phyloP scores from a whole-genome alignment of 2,888 invertebrate genomes.

The Deroplatys truncata region DNA sequence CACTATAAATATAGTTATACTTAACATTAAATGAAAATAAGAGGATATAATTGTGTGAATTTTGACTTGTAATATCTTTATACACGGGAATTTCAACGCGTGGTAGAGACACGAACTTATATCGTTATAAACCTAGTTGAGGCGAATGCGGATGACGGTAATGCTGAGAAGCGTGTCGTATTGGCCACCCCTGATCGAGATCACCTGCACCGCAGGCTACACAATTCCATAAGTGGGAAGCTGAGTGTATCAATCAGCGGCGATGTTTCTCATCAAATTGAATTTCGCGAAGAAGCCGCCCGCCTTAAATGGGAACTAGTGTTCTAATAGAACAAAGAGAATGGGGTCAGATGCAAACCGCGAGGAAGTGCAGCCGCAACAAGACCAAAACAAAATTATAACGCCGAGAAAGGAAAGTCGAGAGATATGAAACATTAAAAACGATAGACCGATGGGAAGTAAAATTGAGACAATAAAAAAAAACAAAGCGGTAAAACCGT shows the following conservation, averaged over 20 bases:
- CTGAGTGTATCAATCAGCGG: neutral
- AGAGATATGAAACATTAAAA: neutral
- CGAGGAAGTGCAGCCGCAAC: neutral
- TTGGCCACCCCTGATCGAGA: neutral
- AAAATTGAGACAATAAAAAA: neutral
- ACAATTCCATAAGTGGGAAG: neutral
- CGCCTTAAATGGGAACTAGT: neutral
- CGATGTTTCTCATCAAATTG: neutral
- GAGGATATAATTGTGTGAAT: too few relatives aligned
- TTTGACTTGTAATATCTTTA: too few relatives aligned
- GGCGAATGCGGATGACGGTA: too few relatives aligned
- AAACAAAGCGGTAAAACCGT: neutral
- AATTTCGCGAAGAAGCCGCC: neutral
- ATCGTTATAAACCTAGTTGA: too few relatives aligned
- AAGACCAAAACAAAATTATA: too few relatives aligned
- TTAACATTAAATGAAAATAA: too few relatives aligned
- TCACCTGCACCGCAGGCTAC: neutral
- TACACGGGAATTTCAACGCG: too few relatives aligned
- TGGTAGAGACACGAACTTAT: too few relatives aligned
- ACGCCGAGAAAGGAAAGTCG: too few relatives aligned
- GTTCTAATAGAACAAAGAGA: neutral
- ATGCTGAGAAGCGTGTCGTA: too few relatives aligned
- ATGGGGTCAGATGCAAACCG: neutral
- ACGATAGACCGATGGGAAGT: neutral
- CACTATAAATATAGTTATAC: too few relatives aligned